Conservation (phyloP, 2,113 vertebrate genomes). For the Oxyruncus cristatus region DNA sequence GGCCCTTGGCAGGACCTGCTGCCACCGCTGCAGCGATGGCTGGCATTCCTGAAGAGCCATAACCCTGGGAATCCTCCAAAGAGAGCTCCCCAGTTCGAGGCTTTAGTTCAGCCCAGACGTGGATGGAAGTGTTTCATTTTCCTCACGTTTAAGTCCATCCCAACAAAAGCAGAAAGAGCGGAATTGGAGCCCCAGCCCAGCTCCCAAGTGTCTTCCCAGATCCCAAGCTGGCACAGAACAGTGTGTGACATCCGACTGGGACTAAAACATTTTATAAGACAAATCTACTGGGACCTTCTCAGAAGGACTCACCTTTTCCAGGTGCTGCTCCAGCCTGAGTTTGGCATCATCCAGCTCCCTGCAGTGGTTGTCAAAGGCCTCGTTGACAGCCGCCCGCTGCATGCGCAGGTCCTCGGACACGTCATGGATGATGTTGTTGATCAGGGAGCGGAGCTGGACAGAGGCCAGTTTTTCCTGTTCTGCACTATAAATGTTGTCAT, state of each 20-base stretch:
- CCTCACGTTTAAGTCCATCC: not conserved
- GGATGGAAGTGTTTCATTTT: not conserved
- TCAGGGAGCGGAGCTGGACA: conserved; percentile 75
- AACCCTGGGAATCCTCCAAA: not conserved
- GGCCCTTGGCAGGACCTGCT: not conserved
- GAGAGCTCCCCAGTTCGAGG: not conserved
- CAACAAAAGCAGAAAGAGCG: not conserved
- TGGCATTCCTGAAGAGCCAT: not conserved
- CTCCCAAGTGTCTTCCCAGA: not conserved
- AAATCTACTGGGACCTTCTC: not conserved
- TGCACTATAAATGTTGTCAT: conserved; percentile 78
- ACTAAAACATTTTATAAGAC: too few relatives aligned
- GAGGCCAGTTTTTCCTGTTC: conserved; percentile 78
- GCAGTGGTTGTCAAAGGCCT: conserved; percentile 76
- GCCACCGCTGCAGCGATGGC: not conserved
- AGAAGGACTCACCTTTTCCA: conserved; percentile 68
- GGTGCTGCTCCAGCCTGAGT: conserved; percentile 75
- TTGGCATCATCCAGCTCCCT: conserved; percentile 76
- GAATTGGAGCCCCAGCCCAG: not conserved
- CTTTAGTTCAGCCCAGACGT: not conserved
- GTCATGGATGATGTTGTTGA: conserved; percentile 81
- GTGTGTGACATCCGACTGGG: accelerated
- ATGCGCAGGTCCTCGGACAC: conserved; percentile 77
- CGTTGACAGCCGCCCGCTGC: conserved; percentile 75
- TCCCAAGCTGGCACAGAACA: not conserved